Base-by-base conservation (phyloP, 2,888 invertebrate genomes). In the Parnassius apollo region DNA sequence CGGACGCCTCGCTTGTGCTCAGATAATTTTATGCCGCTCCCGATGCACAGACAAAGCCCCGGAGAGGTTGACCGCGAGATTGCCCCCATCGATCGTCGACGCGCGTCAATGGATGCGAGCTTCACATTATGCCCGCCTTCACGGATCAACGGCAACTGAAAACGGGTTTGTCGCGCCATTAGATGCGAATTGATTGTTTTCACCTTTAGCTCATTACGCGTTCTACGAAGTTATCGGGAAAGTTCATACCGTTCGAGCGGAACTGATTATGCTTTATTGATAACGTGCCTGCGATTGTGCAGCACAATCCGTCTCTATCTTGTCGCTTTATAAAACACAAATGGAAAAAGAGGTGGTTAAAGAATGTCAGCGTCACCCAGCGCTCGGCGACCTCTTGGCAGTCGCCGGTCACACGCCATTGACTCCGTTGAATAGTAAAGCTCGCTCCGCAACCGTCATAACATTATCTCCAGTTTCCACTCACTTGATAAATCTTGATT, bases 331-430 rank as follows among this genome's bases (percentile, higher is more conserved):
- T 44, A 42, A 42, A 22, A 42, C 13, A 68, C 78, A 83, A 85
- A 84, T 79, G 80, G 77, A 84, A 79, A 76, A 78, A 83, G 82
- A 85, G 80, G 73, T 76, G 77, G 76, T 77, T 76, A 80, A 88
- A 85, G 88, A 91, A 91, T 91, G 88, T 79, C 81, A 84, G 81
- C 82, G 84, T 83, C 85, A 85, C 83, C 82, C 80, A 81, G 75
- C 78, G 80, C 75, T 75, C 77, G 77, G 74, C 86, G 87, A 86
- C 85, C 86, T 88, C 82, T 77, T 80, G 46, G 72, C 79, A 76
- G 78, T 81, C 78, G 79, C 69, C 84, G 84, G 91, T 91, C 89
- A 91, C 91, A 90, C 91, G 81, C 91, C 90, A 90, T 86, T 91
- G 91, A 77, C 80, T 85, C 76, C 82, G 75, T 76, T 90, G 87